phyloP scores from a whole-genome alignment of 2,888 invertebrate genomes.

The Argynnis bischoffii region DNA sequence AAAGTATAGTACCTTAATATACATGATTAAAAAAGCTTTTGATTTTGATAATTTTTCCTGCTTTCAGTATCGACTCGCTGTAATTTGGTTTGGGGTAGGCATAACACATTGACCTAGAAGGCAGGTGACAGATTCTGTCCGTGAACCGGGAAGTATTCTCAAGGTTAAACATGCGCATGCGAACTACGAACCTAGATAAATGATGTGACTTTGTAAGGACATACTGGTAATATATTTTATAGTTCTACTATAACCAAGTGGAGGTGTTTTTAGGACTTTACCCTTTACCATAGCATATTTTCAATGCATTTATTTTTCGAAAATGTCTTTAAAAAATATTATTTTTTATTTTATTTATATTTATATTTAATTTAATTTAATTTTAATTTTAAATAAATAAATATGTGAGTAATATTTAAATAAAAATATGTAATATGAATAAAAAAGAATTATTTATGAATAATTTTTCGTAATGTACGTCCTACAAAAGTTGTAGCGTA shows the following conservation, averaged over 20 bases:
- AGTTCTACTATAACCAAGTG: not conserved
- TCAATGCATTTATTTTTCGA: too few species aligned
- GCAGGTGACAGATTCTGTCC: conserved; percentile 64
- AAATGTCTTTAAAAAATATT: too few species aligned
- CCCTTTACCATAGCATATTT: too few species aligned
- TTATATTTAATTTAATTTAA: too few species aligned
- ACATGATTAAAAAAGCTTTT: not conserved
- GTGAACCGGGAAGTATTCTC: conserved; percentile 75
- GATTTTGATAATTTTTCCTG: not conserved
- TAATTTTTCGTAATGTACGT: conserved; percentile 25
- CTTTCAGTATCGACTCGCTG: conserved; percentile 13
- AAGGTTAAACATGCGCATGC: conserved; percentile 71
- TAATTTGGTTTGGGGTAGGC: conserved; percentile 28
- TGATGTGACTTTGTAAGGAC: conserved; percentile 54
- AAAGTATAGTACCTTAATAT: too few species aligned
- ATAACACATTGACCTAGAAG: conserved; percentile 70
- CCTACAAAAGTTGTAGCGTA: conserved; percentile 38
- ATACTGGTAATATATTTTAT: not conserved
- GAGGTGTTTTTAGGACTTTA: too few species aligned
- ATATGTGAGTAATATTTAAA: too few species aligned
- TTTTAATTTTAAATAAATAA: too few species aligned
- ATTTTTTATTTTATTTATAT: too few species aligned
- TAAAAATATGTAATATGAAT: too few species aligned
- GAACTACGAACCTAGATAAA: conserved; percentile 42
- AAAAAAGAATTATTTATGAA: too few species aligned